phyloP scores from a whole-genome alignment of 2,797 vertebrate genomes.

The Tarsius wallacei region DNA sequence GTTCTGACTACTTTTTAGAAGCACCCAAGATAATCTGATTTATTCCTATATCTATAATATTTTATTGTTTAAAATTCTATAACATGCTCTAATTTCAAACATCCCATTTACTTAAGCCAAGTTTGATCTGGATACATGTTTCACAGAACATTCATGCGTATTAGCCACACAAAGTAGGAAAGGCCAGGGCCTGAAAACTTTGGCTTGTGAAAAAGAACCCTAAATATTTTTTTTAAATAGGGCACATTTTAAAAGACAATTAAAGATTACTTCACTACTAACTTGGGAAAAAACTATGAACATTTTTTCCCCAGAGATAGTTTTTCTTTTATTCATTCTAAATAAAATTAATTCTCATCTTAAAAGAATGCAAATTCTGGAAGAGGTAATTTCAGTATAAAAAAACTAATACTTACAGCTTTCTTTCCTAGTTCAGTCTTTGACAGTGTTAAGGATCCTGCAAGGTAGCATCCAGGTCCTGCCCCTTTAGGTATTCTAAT shows the following conservation, averaged over 20 bases:
- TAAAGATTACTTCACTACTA: slow-evolving; percentile 48
- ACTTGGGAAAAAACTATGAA: not conserved
- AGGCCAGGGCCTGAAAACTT: not conserved
- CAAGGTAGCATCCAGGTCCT: slow-evolving; percentile 97
- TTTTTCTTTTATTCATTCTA: slow-evolving; percentile 46
- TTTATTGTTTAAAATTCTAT: not conserved
- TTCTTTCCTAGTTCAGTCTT: slow-evolving; percentile 99
- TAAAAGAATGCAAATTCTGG: slow-evolving; percentile 43
- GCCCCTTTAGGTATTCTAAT: slow-evolving; percentile 98
- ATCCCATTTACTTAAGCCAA: slow-evolving; percentile 13
- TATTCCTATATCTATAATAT: not conserved
- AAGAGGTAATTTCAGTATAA: not conserved
- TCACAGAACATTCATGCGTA: not conserved
- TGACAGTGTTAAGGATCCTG: slow-evolving; percentile 96
- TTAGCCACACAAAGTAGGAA: not conserved
- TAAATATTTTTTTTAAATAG: slow-evolving; percentile 13
- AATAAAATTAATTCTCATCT: slow-evolving; percentile 40
- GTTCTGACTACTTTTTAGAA: slow-evolving; percentile 46
- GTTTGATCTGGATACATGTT: not conserved
- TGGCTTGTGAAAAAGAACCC: not conserved
- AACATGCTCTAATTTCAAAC: slow-evolving; percentile 48
- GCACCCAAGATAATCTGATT: slow-evolving; percentile 23
- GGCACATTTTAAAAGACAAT: slow-evolving; percentile 52
- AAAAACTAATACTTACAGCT: slow-evolving; percentile 95
- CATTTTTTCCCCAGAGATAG: not conserved